Evolutionary conservation across 1,140 invertebrate genomes (phyloP), one percentile per base, ranked within the genome.

Genomic region (Helicoverpa armigera): DNA sequence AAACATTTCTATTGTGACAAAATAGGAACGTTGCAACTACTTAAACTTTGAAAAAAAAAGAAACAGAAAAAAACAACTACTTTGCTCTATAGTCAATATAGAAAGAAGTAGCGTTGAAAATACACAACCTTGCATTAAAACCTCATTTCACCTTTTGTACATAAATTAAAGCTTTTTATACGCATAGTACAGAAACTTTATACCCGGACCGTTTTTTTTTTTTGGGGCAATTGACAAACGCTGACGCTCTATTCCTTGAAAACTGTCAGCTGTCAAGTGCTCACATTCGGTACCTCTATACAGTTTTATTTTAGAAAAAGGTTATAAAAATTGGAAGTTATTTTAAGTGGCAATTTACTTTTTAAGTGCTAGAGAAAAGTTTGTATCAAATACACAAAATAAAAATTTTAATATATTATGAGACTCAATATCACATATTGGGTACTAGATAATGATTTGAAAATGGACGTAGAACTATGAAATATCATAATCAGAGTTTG

Each of bases 341-440:
- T 61, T 31, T 23, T 2, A 29, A 31, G 11, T 61, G 58, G 23
- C 23, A 61, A 31, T 61, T 61, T 11, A 61, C 58, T 61, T 31
- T 13, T 4, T 31, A 56, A 56, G 54, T 56, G 54, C 10, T 10
- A 58, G 0, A 58, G 18, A 18, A 58, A 43, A 43, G 5, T 43
- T 43, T 43, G 35, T 43, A 43, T 43, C 35, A 43, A 43, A 43
- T 43, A 18, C 18, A 18, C 56, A 9, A 11, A 18, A 11, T 14
- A 14, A 0, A 56, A 58, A n/a, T n/a, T n/a, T n/a, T n/a, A n/a
- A 18, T 23, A 58, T 23, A 18, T 29, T 29, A 29, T 61, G 58
- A 69, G 65, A 69, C 65, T 67, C 63, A 12, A 50, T 69, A 69
- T 67, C 63, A 67, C 63, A 67, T 48, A 48, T 10, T 67, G 63